Evolutionary conservation across 2,888 invertebrate genomes (phyloP).

Genomic region (Seira sanloemensis): DNA sequence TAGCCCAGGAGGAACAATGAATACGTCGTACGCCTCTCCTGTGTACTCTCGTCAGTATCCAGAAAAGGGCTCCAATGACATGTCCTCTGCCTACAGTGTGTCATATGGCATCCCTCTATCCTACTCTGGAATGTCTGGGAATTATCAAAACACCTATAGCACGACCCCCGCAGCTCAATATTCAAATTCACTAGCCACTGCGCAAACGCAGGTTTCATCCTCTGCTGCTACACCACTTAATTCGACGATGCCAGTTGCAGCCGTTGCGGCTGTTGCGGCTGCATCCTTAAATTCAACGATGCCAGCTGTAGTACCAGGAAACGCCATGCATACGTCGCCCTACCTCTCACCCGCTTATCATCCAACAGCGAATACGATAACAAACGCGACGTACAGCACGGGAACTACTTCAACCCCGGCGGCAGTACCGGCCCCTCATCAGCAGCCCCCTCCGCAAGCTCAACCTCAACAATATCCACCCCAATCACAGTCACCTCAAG

Average conservation of each 20-base stretch:
- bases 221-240: neutral
- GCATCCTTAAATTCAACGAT: neutral
- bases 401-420: neutral
- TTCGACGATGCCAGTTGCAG: neutral
- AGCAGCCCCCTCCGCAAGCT: neutral
- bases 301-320: neutral
- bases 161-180: neutral
- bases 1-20: slow-evolving; percentile 33
- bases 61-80: neutral
- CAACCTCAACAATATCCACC: slow-evolving; percentile 38
- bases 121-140: slow-evolving; percentile 15
- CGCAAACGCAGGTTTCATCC: slow-evolving; percentile 10
- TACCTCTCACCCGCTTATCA: slow-evolving; percentile 28
- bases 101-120: slow-evolving; percentile 27
- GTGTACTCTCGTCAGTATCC: slow-evolving; percentile 35
- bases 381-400: slow-evolving; percentile 43
- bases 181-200: neutral
- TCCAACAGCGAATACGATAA: slow-evolving; percentile 36
- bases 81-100: slow-evolving; percentile 10
- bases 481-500: slow-evolving; percentile 28
- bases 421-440: neutral
- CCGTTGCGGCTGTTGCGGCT: neutral
- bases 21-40: slow-evolving; percentile 15
- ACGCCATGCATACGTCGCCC: neutral
- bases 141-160: slow-evolving; percentile 13